Conservation (phyloP, 1,140 invertebrate species). For the Bombyx mori region ASM3026992v2 NC_085117.1:5846001-5846500, state of each 20-base stretch:
- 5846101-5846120: constrained; percentile 90
- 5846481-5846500: too few relatives aligned
- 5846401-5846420: constrained; percentile 58
- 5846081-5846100: constrained; percentile 82
- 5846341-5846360: constrained; percentile 79
- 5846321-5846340: constrained; percentile 92
- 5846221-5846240: constrained; percentile 82
- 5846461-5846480: too few relatives aligned
- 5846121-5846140: constrained; percentile 76
- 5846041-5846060: constrained; percentile 92
- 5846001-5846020: not conserved
- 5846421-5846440: not conserved
- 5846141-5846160: too few relatives aligned
- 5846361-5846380: constrained; percentile 90
- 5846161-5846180: too few relatives aligned
- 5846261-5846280: constrained; percentile 96
- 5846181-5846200: too few relatives aligned
- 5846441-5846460: too few relatives aligned
- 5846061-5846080: constrained; percentile 87
- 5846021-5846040: constrained; percentile 84
- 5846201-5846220: constrained; percentile 36
- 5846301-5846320: constrained; percentile 91
- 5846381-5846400: constrained; percentile 93
- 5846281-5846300: constrained; percentile 95
- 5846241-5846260: constrained; percentile 88